A percentile compares a stretch with the other conserved stretches of the same genome.
phyloP scores from a whole-genome alignment of 2,888 invertebrate species.

The Tachystola acroxantha region DNA sequence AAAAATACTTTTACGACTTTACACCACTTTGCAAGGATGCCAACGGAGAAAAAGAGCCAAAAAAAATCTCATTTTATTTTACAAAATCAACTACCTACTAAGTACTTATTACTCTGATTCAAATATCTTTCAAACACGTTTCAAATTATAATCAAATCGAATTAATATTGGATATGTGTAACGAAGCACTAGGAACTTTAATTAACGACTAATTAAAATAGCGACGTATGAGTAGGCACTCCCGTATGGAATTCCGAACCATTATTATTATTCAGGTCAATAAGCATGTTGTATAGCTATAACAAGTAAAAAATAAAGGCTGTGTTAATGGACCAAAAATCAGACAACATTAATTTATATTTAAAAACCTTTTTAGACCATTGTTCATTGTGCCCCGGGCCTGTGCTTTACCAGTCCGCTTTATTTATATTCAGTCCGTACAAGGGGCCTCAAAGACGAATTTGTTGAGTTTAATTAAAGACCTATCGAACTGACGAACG shows the following conservation, averaged over 20 bases:
- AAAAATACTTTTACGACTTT: too few relatives aligned
- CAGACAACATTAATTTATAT: slow-evolving; percentile 24
- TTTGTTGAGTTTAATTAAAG: slow-evolving; percentile 33
- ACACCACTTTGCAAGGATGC: too few relatives aligned
- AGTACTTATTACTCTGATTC: too few relatives aligned
- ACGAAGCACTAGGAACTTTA: too few relatives aligned
- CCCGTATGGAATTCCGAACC: not conserved
- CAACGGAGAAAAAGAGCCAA: too few relatives aligned
- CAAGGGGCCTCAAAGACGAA: slow-evolving; percentile 17
- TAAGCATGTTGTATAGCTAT: not conserved
- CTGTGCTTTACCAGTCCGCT: slow-evolving; percentile 21
- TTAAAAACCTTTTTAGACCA: slow-evolving; percentile 22
- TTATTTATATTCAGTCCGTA: slow-evolving; percentile 25
- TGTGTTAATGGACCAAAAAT: slow-evolving; percentile 11
- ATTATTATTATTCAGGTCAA: not conserved
- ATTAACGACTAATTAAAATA: too few relatives aligned
- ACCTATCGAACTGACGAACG: slow-evolving; percentile 16
- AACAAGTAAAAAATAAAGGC: not conserved
- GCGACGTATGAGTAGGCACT: too few relatives aligned
- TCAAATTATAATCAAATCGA: too few relatives aligned
- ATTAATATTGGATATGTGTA: too few relatives aligned
- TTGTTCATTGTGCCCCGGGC: slow-evolving; percentile 25
- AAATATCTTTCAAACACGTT: too few relatives aligned
- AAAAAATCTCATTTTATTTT: too few relatives aligned
- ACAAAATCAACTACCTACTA: too few relatives aligned